Evolutionary conservation across 2,888 invertebrate genomes (phyloP), one percentile per base, ranked within the genome.

Genomic region (Serrognathus titanus): DNA sequence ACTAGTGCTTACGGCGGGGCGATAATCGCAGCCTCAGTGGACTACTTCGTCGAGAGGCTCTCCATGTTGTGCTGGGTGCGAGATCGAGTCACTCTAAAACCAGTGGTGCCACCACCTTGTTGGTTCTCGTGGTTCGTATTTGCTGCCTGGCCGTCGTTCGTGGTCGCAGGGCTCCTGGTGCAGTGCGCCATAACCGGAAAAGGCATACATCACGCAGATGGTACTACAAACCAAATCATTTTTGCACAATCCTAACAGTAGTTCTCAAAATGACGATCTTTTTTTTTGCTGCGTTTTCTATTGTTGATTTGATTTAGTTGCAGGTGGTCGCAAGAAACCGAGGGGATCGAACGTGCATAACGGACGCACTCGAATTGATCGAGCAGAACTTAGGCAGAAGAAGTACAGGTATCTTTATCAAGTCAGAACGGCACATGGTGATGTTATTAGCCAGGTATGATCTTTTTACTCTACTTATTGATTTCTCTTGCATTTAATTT

Each of bases 351-450:
- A 65, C 49, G 65, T 71, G 58, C 76, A 78, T 59, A 76, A 81
- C 58, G 76, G 80, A 36, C 77, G 89, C 62, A 89, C 88, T 0
- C 83, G 89, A 56, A 88, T 90, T 70, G 88, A 89, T 57, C 82
- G 88, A 52, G 90, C 90, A 60, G 89, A 90, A 76, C 85, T 90
- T 76, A 83, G 89, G 53, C 92, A 92, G 75, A 86, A 89, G 73
- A 90, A 90, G 75, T 94, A 92, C 75, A 82, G 93, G 63, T 93
- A 94, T 73, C 79, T 94, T 63, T 94, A 94, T 80, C 93, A 94
- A 80, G 90, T 93, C 55, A 85, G 94, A 66, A 90, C 93, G 7
- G 90, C 91, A 31, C 91, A 93, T 68, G 94, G 94, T 10, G 94
- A 94, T 78, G 92, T 94, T 62, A 92, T 94, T 66, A 90, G 92